Evolutionary conservation across 53 echinoderm and acorn worm genomes (phyloP), one percentile per base, ranked within the genome.

Genomic region (Patiria pectinifera): DNA sequence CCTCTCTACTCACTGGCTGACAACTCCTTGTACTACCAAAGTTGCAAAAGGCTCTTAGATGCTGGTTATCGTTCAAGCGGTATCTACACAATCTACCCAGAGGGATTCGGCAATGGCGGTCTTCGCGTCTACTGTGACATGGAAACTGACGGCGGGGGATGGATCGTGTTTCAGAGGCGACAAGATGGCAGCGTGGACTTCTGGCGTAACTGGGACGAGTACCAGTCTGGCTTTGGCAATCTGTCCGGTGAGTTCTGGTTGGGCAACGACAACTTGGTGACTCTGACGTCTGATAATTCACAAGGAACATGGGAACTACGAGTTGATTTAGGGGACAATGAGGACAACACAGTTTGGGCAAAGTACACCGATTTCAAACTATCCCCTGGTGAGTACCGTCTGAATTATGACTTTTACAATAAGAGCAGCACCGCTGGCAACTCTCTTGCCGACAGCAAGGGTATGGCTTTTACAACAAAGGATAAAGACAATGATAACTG

Each of bases 111-210:
- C 10, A 18, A 66, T 4, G 0, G 13, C 10, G 15, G 66, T 66
- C 66, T 66, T 66, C 66, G 66, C 10, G 66, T 66, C 66, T 66
- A 66, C 66, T 66, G 83, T 35, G 83, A 83, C 60, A 83, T 83
- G 83, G 83, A 83, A 26, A 59, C 61, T 53, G 83, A 83, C 60
- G 83, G 61, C 22, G 83, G 83, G 26, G 83, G 83, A 9, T 83
- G 83, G 83, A 83, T 83, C 61, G 62, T 83, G 62, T 15, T 83
- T 15, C 83, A 83, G 62, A 83, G 83, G 62, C 83, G 83, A 11
- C 25, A 66, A 66, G 66, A 66, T 18, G 66, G 66, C 66, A 66
- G 66, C 66, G 66, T 66, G 66, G 66, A 66, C 66, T 66, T 66
- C 66, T 66, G 66, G 66, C 66, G 66, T 66, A 66, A 18, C 66